Percentiles rank a stretch among this genome's conserved stretches.
These are phyloP conservation scores for Hippocampus zosterae DNA, from an alignment of 2,113 vertebrate species.

Conservation along the genomic window DNA sequence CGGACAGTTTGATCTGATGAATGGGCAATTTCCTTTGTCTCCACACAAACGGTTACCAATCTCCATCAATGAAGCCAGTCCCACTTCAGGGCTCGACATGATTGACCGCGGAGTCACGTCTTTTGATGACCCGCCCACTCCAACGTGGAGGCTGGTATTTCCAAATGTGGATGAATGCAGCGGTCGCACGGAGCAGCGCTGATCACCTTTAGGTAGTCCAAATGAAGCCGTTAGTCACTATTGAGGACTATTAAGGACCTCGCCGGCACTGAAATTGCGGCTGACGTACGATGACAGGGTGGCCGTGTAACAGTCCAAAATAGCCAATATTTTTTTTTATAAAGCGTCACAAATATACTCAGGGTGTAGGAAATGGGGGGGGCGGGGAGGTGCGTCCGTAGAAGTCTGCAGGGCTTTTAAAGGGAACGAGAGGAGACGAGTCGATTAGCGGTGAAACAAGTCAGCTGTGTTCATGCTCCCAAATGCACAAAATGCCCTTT, in stretches of 20 bases:
- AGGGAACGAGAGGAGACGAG: no score
- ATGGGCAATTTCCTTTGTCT: slow-evolving; percentile 74
- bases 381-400: no score
- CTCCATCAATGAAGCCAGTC: slow-evolving; percentile 62
- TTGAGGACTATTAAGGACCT: slow-evolving; percentile 51
- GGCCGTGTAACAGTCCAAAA: slow-evolving; percentile 33
- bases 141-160: slow-evolving; percentile 7
- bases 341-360: no score
- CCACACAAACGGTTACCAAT: slow-evolving; percentile 59
- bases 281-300: slow-evolving; percentile 41
- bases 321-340: background rate
- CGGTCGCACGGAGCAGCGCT: slow-evolving; percentile 23
- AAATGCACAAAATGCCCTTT: no score
- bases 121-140: slow-evolving; percentile 49
- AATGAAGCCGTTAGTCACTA: slow-evolving; percentile 44
- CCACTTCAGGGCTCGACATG: slow-evolving; percentile 50
- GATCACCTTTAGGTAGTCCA: slow-evolving; percentile 38
- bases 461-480: no score
- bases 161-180: slow-evolving; percentile 41
- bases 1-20: slow-evolving; percentile 68
- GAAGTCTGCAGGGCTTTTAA: no score
- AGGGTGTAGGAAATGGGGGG: no score
- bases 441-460: no score
- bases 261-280: slow-evolving; percentile 50
- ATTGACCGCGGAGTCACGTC: slow-evolving; percentile 44